Evolutionary conservation across 2,888 invertebrate species (phyloP).

Genomic region (Rotaria magnacalcarata): DNA sequence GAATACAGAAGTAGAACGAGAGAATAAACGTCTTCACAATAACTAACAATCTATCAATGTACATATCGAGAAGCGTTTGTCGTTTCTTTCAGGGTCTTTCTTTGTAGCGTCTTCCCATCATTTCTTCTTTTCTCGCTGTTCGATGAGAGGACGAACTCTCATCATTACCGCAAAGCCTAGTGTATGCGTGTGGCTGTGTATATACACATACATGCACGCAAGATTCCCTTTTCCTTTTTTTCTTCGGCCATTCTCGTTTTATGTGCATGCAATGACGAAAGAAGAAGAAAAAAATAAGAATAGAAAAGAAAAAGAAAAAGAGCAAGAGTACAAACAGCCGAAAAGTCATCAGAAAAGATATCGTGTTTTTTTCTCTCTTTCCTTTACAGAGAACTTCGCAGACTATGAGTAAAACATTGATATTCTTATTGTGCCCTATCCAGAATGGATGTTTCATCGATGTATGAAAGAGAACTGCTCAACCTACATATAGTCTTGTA

Average conservation of each 20-base stretch:
- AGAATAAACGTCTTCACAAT: background rate
- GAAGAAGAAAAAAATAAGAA: background rate
- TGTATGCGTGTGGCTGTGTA: background rate
- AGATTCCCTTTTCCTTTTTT: background rate
- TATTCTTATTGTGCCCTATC: background rate
- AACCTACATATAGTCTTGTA: background rate
- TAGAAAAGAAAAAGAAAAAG: background rate
- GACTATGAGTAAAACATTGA: background rate
- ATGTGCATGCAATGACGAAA: background rate
- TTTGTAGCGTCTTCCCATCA: background rate
- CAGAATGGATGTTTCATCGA: background rate
- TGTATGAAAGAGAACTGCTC: background rate
- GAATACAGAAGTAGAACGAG: background rate
- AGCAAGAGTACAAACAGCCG: background rate
- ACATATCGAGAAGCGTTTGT: background rate
- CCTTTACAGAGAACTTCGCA: background rate
- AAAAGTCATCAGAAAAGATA: background rate
- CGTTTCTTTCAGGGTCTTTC: conserved; percentile 5
- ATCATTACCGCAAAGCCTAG: background rate
- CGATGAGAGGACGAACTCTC: background rate
- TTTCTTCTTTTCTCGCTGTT: background rate
- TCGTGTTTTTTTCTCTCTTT: background rate
- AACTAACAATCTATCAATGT: background rate
- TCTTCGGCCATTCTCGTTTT: background rate
- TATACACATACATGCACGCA: background rate